Evolutionary conservation across 2,797 vertebrate genomes (phyloP), one percentile per base, ranked within the genome.

Genomic region (Valencia hispanica): DNA sequence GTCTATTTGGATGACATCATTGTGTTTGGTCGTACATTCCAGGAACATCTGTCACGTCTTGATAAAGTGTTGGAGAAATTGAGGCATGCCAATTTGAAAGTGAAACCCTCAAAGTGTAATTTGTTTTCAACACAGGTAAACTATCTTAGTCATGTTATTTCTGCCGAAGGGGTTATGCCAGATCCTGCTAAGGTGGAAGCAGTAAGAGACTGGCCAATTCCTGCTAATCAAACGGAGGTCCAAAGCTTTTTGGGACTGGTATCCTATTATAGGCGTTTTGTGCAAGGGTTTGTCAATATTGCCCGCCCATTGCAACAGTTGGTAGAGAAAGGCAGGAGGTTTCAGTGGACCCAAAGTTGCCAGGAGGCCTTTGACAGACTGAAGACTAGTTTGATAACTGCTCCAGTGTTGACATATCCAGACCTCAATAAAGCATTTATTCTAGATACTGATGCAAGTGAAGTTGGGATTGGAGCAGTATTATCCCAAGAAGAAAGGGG

Each of bases 1-100:
- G 41, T 75, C 0, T 45, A 75, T 18, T 43, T 70, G 15, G 43
- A 77, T 70, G 25, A 61, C 17, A 70, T 77, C 22, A 75, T 71
- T 48, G 72, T 73, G 39, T 61, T 77, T 70, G n/a, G 41, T 2
- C 47, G 15, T 4, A 50, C 55, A 27, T 12, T 71, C 50, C 4
- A 27, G 9, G 75, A 59, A 18, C 74, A 70, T 47, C 12, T 70
- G 51, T 3, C 68, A 39, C 15, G 75, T 32, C 45, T 77, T 30
- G 55, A 77, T 45, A 41, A 63, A 12, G 0, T 70, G 10, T 20
- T 47, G 4, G 5, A 0, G 2, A 76, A 36, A 25, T 10, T 0
- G 22, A 20, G 5, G 3, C 27, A 48, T 2, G 68, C 75, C 1
- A 77, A 71, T 41, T 5, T 77, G 14, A 77, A 77, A 30, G 47